Conservation (phyloP, 2,797 vertebrate species). For the Squalus acanthias region DNA sequence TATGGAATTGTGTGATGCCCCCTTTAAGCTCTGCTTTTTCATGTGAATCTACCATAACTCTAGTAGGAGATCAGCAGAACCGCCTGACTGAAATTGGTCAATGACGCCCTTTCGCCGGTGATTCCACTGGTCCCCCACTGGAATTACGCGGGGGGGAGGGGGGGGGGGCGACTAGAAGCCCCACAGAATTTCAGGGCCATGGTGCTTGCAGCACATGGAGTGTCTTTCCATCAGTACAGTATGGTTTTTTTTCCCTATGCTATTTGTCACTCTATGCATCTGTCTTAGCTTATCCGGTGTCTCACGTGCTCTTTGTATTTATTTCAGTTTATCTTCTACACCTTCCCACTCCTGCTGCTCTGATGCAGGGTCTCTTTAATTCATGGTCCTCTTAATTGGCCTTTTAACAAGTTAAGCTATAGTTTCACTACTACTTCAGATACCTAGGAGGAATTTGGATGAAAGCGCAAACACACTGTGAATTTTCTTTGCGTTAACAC, state of each 20-base stretch:
- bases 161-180: neutral
- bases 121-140: too few species aligned
- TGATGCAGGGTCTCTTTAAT: neutral
- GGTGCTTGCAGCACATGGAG: too few species aligned
- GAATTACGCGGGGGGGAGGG: neutral
- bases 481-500: neutral
- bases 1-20: neutral
- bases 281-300: neutral
- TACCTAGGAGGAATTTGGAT: neutral
- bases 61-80: neutral
- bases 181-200: neutral
- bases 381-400: neutral
- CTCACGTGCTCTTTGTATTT: neutral
- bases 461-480: neutral
- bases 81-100: neutral
- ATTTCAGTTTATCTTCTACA: neutral
- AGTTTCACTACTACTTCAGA: neutral
- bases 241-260: neutral
- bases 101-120: neutral
- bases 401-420: neutral
- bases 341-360: neutral
- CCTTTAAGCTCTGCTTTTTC: neutral
- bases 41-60: neutral
- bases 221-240: neutral
- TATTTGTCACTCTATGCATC: neutral